Conservation (phyloP, 1,140 invertebrate genomes). For the Bombus superbus region DNA sequence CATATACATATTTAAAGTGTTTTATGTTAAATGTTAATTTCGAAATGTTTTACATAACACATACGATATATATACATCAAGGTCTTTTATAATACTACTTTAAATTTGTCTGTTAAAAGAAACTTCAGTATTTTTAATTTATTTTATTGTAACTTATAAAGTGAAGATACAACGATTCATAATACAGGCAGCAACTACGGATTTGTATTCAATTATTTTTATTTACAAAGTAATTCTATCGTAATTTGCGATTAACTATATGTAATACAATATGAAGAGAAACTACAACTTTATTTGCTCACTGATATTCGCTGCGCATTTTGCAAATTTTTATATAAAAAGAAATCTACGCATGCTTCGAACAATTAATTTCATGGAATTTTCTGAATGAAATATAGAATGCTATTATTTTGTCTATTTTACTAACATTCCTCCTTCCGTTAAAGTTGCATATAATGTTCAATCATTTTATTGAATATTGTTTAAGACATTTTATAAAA, state of each 20-base stretch:
- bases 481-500: constrained; percentile 36
- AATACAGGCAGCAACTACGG: not conserved
- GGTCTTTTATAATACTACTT: too few species aligned
- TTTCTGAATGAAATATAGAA: not conserved
- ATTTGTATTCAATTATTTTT: constrained; percentile 41
- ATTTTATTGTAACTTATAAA: not conserved
- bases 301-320: not conserved
- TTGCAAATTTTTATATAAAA: constrained; percentile 11
- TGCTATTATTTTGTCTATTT: constrained; percentile 27
- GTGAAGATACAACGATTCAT: not conserved
- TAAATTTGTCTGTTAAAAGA: not conserved
- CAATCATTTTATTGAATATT: constrained; percentile 26
- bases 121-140: not conserved
- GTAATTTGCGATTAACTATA: not conserved
- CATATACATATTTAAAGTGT: too few species aligned
- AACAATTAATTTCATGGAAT: constrained; percentile 19
- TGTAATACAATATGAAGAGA: constrained; percentile 3
- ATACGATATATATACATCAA: too few species aligned
- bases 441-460: not conserved
- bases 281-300: not conserved
- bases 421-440: not conserved
- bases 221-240: constrained; percentile 46
- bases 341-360: constrained; percentile 18
- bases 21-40: too few species aligned
- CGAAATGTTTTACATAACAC: too few species aligned